Evolutionary conservation across 2,797 vertebrate genomes (phyloP).

Genomic region (Masticophis lateralis): DNA sequence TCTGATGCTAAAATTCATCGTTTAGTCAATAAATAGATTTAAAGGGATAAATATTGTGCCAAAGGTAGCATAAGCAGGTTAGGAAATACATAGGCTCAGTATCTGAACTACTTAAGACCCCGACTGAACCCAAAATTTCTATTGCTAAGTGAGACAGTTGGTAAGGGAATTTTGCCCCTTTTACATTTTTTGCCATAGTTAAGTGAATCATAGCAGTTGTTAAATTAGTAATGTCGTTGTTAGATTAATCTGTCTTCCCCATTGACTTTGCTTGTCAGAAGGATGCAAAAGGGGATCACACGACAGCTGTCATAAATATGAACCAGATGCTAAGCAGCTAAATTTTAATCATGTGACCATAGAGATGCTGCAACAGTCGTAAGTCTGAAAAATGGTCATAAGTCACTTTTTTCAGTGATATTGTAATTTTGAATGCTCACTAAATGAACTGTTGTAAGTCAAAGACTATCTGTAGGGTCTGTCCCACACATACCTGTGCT

Average conservation of each 20-base stretch:
- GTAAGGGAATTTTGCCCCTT: not conserved
- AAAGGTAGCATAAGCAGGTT: not conserved
- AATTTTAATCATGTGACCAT: not conserved
- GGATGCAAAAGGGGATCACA: not conserved
- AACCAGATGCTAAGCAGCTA: not conserved
- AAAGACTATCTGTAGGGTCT: not conserved
- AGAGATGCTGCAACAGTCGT: rapidly evolving
- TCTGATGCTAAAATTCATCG: not conserved
- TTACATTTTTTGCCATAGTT: not conserved
- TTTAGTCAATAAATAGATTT: not conserved
- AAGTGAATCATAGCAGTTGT: not conserved
- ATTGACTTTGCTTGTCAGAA: not conserved
- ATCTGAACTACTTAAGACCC: not conserved
- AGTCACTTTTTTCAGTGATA: not conserved
- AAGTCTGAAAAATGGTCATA: not conserved
- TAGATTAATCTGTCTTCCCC: not conserved
- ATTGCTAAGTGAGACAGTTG: not conserved
- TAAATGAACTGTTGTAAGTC: not conserved
- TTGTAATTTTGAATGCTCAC: not conserved
- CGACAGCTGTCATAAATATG: not conserved
- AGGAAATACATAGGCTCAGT: not conserved
- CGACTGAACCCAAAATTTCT: not conserved
- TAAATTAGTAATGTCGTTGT: not conserved
- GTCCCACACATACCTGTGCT: not conserved
- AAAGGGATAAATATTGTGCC: not conserved